Evolutionary conservation across 2,888 invertebrate genomes (phyloP).

Genomic region (Tachina lurida): DNA sequence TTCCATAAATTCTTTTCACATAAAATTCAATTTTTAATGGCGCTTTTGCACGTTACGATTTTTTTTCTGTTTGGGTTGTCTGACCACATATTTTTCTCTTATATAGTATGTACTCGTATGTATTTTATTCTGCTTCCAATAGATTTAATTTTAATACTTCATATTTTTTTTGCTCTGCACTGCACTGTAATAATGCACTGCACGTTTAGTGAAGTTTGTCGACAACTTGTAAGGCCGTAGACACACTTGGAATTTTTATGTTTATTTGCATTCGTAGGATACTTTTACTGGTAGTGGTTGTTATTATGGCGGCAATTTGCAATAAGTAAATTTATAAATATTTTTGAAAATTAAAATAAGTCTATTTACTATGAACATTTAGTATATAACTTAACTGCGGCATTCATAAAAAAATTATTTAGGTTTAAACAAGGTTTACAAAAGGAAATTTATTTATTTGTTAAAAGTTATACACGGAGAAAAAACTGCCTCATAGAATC

Average conservation of each 20-base stretch:
- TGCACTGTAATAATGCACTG: slow-evolving; percentile 36
- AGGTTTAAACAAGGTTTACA: no score
- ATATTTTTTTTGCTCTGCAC: background rate
- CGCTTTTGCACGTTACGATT: slow-evolving; percentile 68
- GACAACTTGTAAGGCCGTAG: slow-evolving; percentile 70
- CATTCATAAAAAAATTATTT: no score
- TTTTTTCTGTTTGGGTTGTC: slow-evolving; percentile 31
- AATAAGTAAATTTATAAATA: slow-evolving; percentile 6
- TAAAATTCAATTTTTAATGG: slow-evolving; percentile 69
- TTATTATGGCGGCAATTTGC: slow-evolving; percentile 6
- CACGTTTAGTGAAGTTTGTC: slow-evolving; percentile 66
- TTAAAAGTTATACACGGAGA: no score
- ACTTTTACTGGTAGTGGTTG: slow-evolving; percentile 15
- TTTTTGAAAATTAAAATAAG: slow-evolving; percentile 3
- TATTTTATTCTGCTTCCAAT: slow-evolving; percentile 34
- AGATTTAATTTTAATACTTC: slow-evolving; percentile 47
- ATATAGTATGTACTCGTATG: background rate
- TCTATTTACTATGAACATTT: background rate
- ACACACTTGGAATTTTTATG: slow-evolving; percentile 67
- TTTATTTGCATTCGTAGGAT: slow-evolving; percentile 23
- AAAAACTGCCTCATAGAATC: no score
- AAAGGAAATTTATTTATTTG: no score
- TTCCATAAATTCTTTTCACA: slow-evolving; percentile 63
- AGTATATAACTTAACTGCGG: background rate
- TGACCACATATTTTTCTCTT: slow-evolving; percentile 56